phyloP scores from a whole-genome alignment of 2,113 vertebrate genomes.

The Mobula birostris region DNA sequence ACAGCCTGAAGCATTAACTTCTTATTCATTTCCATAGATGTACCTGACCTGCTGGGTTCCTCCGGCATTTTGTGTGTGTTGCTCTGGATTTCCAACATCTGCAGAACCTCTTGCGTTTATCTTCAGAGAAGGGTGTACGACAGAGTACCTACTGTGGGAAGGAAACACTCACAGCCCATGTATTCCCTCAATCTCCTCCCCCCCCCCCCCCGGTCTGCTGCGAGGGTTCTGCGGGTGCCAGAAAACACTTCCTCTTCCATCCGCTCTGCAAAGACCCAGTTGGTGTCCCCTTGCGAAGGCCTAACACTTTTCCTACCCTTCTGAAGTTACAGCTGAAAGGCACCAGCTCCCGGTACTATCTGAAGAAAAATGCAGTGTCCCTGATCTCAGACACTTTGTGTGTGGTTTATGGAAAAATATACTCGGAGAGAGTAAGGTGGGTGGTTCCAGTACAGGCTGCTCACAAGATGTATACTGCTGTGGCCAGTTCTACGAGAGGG shows the following conservation, averaged over 20 bases:
- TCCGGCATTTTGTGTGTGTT: too few species aligned
- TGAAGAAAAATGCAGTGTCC: too few species aligned
- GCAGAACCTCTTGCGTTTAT: too few species aligned
- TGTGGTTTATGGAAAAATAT: not conserved
- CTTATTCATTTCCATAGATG: too few species aligned
- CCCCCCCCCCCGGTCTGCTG: not conserved
- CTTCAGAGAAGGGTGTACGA: not conserved
- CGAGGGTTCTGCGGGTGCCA: not conserved
- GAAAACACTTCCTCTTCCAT: not conserved
- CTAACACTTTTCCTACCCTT: not conserved
- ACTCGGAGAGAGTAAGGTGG: not conserved
- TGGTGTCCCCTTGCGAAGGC: not conserved
- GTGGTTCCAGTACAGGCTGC: not conserved
- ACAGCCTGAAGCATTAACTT: too few species aligned
- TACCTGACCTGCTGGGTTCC: too few species aligned
- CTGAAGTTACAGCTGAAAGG: not conserved
- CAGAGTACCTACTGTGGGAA: not conserved
- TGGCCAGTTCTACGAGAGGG: too few species aligned
- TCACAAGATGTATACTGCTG: not conserved
- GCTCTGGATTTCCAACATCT: too few species aligned
- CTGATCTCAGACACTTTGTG: too few species aligned
- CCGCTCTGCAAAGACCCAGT: not conserved
- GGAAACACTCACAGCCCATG: not conserved
- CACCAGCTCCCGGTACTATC: not conserved
- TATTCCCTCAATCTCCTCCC: not conserved